Conservation (phyloP, 2,797 vertebrate genomes). For the Poeciliopsis presidionis region DNA sequence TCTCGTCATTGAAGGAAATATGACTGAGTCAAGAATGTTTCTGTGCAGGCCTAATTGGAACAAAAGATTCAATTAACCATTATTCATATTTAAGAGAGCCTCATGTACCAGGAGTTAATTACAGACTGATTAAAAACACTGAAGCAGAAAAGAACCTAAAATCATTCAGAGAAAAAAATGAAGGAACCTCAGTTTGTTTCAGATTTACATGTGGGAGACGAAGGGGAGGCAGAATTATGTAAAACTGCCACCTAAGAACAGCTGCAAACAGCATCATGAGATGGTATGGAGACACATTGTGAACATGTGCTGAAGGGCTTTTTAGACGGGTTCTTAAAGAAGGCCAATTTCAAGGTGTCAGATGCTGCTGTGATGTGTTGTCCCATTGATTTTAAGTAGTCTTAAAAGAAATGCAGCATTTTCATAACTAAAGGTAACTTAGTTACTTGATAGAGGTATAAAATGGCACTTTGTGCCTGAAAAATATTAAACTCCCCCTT, state of each 20-base stretch:
- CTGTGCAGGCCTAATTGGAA: background rate
- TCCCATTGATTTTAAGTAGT: too few relatives aligned
- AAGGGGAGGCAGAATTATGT: background rate
- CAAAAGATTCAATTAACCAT: background rate
- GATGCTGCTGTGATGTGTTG: too few relatives aligned
- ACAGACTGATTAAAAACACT: background rate
- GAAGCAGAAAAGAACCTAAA: background rate
- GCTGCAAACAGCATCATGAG: background rate
- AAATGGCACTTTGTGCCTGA: too few relatives aligned
- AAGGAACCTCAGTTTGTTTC: background rate
- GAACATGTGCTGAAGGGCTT: too few relatives aligned
- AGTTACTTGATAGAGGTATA: too few relatives aligned
- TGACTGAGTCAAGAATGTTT: background rate
- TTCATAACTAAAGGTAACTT: too few relatives aligned
- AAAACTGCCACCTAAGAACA: background rate
- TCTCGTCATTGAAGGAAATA: background rate
- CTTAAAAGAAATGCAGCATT: too few relatives aligned
- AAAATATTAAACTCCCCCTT: too few relatives aligned
- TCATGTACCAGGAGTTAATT: background rate
- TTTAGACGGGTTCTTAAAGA: too few relatives aligned
- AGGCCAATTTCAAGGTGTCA: too few relatives aligned
- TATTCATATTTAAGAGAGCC: background rate
- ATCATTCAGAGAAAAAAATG: background rate
- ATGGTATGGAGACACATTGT: too few relatives aligned
- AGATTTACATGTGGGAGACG: background rate